Conservation (phyloP, 2,888 invertebrate genomes). For the Toxonevra muliebris region DNA sequence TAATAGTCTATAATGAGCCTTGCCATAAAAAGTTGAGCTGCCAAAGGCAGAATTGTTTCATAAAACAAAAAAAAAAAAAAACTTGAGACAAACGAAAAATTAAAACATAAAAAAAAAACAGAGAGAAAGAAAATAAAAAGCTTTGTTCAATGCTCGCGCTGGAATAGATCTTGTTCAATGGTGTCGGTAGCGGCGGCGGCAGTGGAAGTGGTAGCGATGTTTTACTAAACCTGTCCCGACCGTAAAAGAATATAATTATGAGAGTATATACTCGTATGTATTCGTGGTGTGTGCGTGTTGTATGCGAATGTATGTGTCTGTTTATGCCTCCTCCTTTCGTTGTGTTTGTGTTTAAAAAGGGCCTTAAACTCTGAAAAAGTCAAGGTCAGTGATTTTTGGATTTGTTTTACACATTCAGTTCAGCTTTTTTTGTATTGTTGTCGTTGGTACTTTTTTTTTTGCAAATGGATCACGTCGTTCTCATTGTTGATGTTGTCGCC, state of each 20-base stretch:
- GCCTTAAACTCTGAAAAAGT: conserved; percentile 62
- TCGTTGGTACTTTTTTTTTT: conserved; percentile 17
- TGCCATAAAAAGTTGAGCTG: no score
- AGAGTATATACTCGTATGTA: neutral
- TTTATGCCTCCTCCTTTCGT: neutral
- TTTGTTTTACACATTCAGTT: conserved; percentile 36
- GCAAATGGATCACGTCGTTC: conserved; percentile 22
- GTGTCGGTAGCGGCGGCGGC: neutral
- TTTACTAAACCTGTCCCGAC: conserved; percentile 8
- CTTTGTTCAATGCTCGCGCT: no score
- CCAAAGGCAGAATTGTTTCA: no score
- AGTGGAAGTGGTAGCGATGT: neutral
- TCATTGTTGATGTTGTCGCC: neutral
- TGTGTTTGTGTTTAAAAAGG: conserved; percentile 46
- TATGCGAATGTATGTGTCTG: neutral
- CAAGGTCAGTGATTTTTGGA: conserved; percentile 61
- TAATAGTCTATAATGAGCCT: no score
- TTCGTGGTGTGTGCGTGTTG: conserved; percentile 15
- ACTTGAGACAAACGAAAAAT: no score
- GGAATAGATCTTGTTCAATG: conserved; percentile 3
- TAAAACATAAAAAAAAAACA: no score
- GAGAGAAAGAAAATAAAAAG: no score
- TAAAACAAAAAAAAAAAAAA: no score
- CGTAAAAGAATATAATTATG: conserved; percentile 9
- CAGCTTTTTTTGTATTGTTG: no score